Base-by-base conservation (phyloP, 2,888 invertebrate genomes). In the Coecobrya sp. region DNA sequence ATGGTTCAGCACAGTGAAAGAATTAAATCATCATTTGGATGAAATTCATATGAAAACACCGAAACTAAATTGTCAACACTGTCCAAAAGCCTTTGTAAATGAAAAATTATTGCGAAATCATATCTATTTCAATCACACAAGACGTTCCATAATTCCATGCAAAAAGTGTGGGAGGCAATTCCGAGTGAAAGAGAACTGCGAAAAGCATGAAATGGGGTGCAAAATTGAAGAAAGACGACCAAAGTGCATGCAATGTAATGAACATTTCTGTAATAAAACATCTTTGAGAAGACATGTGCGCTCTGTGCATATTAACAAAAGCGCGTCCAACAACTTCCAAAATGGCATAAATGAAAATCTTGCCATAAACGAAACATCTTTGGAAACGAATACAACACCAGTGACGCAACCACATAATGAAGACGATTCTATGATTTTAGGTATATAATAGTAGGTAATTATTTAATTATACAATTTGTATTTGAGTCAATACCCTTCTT, bases 11-110 rank as follows among this genome's bases (percentile, higher is more conserved):
- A 27, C 45, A 1, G 7, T 45, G 0, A 4, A 68, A 11, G 13
- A 19, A 7, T n/a, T 85, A 49, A 19, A 85, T 25, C 13, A 65
- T 25, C 85, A 85, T 25, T 27, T 68, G 42, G 68, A 85, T 11
- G 19, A 16, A 5, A 27, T 68, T 0, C 85, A 85, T 30, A 2
- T 27, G 13, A n/a, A 19, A 27, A 27, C 1, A n/a, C 25, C 7
- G 16, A 11, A 25, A 10, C 1, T 27, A 10, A 59, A 55, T n/a
- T 82, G 81, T 11, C 1, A 1, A n/a, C 30, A 36, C 8, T 82
- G 81, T 59, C 1, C n/a, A 8, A 55, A 30, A 30, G 2, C n/a
- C 0, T 82, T 55, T 59, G 16, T 59, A 25, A 82, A 19, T 1
- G 5, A 22, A 25, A 27, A 10, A 2, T 8, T 4, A 1, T 55